A percentile compares a stretch with the other conserved stretches of the same genome.
Evolutionary conservation across 1,140 invertebrate species (phyloP).

Genomic region (Drosophila miranda): DNA sequence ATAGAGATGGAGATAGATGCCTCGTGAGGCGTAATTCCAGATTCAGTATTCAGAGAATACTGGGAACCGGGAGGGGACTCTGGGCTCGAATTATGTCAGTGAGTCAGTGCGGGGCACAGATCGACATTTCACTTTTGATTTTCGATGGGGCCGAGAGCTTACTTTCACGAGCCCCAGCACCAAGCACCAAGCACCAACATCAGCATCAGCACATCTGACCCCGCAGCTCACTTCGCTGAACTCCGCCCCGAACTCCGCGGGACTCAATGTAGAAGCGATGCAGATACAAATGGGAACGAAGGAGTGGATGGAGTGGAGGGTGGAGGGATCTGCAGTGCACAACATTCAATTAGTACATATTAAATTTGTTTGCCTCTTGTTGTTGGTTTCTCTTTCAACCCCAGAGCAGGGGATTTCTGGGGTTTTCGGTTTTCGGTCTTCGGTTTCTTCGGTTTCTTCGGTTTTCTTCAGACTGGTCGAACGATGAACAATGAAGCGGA

Average conservation of each 20-base stretch:
- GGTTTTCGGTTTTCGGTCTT: slow-evolving; percentile 3
- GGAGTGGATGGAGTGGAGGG: not conserved
- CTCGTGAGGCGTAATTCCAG: slow-evolving; percentile 44
- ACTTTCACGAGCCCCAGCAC: slow-evolving; percentile 54
- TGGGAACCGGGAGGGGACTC: slow-evolving; percentile 1
- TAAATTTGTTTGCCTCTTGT: slow-evolving; percentile 60
- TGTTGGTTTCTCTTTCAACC: slow-evolving; percentile 34
- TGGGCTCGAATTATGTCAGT: slow-evolving; percentile 26
- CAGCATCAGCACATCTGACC: slow-evolving; percentile 38
- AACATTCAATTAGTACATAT: slow-evolving; percentile 75
- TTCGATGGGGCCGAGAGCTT: slow-evolving; percentile 51
- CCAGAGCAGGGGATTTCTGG: not conserved
- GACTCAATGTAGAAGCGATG: slow-evolving; percentile 46
- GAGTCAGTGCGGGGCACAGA: slow-evolving; percentile 39
- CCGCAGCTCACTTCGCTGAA: slow-evolving; percentile 53
- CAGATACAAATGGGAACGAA: slow-evolving; percentile 37
- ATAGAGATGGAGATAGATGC: no score
- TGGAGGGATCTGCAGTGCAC: slow-evolving; percentile 46
- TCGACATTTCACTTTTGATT: slow-evolving; percentile 67
- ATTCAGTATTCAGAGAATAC: slow-evolving; percentile 3
- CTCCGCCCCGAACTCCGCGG: slow-evolving; percentile 7
- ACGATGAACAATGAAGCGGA: slow-evolving; percentile 66
- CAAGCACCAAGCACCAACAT: slow-evolving; percentile 1
- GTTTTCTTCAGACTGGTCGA: slow-evolving; percentile 12
- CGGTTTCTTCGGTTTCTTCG: slow-evolving; percentile 11